Percentiles rank a stretch among this genome's conserved stretches.
Evolutionary conservation across 2,113 vertebrate species (phyloP).

Genomic region (Diphyllodes magnificus): DNA sequence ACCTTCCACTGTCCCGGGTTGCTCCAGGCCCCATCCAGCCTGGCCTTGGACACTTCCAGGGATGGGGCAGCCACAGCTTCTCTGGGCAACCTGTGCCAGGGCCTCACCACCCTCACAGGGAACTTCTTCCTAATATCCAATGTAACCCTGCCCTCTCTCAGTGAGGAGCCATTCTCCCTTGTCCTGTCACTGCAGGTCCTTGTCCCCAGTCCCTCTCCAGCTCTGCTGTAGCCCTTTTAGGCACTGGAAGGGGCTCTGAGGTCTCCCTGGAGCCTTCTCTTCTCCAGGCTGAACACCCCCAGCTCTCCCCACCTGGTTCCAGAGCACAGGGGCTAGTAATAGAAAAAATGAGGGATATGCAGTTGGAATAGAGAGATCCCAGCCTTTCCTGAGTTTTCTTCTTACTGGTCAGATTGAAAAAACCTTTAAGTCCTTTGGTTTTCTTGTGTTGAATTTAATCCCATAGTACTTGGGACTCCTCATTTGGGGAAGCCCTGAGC

Average conservation of each 20-base stretch:
- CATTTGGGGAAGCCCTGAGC: not conserved
- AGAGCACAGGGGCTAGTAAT: not conserved
- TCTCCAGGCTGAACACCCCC: not conserved
- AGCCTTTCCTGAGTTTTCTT: not conserved
- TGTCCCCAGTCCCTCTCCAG: not conserved
- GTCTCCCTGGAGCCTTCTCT: not conserved
- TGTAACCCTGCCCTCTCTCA: not conserved
- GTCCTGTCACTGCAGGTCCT: not conserved
- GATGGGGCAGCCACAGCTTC: not conserved
- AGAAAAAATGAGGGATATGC: not conserved
- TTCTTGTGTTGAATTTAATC: not conserved
- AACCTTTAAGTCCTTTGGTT: not conserved
- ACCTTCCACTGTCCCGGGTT: too few species aligned
- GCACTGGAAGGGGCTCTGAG: not conserved
- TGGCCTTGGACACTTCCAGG: not conserved
- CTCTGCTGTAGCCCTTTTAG: not conserved
- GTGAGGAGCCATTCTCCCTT: not conserved
- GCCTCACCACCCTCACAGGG: fast-evolving
- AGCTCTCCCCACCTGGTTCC: not conserved
- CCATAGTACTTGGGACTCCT: not conserved
- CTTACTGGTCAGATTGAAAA: not conserved
- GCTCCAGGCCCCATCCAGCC: fast-evolving
- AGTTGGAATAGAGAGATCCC: not conserved
- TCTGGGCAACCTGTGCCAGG: not conserved
- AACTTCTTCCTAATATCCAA: not conserved